Evolutionary conservation across 1,140 invertebrate species (phyloP).

Genomic region (Leptinotarsa defecta): DNA sequence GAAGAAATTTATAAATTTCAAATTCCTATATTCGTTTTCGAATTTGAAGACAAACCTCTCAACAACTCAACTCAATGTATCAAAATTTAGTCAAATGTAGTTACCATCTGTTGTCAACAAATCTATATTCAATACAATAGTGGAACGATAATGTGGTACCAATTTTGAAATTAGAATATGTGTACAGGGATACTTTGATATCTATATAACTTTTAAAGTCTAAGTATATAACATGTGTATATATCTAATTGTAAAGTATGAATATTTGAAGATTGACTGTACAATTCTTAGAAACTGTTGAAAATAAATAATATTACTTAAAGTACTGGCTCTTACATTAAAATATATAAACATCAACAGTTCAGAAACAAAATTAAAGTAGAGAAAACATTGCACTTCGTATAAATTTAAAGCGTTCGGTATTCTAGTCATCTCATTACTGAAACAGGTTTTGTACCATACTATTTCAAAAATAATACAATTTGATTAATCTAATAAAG

Average conservation of each 20-base stretch:
- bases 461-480: slow-evolving; percentile 31
- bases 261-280: slow-evolving; percentile 36
- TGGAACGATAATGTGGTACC: neutral
- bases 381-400: slow-evolving; percentile 52
- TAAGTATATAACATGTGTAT: slow-evolving; percentile 45
- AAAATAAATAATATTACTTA: slow-evolving; percentile 54
- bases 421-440: slow-evolving; percentile 35
- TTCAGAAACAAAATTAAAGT: slow-evolving; percentile 43
- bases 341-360: slow-evolving; percentile 57
- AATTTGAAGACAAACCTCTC: no score
- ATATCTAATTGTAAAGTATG: slow-evolving; percentile 31
- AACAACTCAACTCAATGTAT: no score
- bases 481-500: slow-evolving; percentile 33
- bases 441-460: slow-evolving; percentile 35
- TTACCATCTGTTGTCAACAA: no score
- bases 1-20: no score
- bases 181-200: slow-evolving; percentile 32
- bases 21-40: no score
- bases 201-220: slow-evolving; percentile 41
- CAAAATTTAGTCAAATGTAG: no score
- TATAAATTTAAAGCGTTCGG: slow-evolving; percentile 31
- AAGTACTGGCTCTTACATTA: slow-evolving; percentile 56
- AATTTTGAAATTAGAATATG: slow-evolving; percentile 37
- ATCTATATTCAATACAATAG: neutral
- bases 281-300: slow-evolving; percentile 44